Base-by-base conservation (phyloP, 2,113 vertebrate species). In the Pterophyllum scalare region DNA sequence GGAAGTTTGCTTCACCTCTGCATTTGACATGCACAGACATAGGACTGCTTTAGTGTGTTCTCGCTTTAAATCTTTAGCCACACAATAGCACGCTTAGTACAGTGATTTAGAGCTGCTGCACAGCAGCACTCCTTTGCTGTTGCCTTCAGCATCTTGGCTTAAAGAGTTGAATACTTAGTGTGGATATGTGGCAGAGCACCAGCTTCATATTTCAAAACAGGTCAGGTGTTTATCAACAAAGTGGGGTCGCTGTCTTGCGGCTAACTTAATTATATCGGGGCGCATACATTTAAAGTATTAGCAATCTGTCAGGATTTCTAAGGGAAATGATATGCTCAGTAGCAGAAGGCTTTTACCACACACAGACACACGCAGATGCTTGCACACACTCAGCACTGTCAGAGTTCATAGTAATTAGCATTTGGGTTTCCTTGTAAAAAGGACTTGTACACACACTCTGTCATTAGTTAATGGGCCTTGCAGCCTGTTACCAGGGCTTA, bases 391-490 rank as follows among this genome's bases (percentile, higher is more conserved):
- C 86, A 24, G 64, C 83, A 40, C 82, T 59, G 58, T 82, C 81
- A 78, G 87, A 86, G 87, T 87, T 93, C 85, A 85, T 70, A 77
- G 90, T 92, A 93, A 95, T 94, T 93, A 95, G 91, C 86, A 84
- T 89, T 78, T 80, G 87, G 89, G 84, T 89, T 92, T 82, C 83
- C 82, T 91, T 72, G 80, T 89, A 86, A 90, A 87, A 82, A 89
- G 87, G 90, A 88, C 85, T 91, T 87, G 83, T 89, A 88, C 86
- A 87, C 84, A 88, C 86, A 87, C 86, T 76, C 77, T 87, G 90
- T 94, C 94, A 93, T 95, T 95, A 93, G 91, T 87, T 95, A 95
- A 93, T 88, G 90, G 90, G 85, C 88, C 91, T 85, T 81, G 91
- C 89, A 89, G 90, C 89, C 84, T 89, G 89, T 86, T 90, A 88